phyloP scores from a whole-genome alignment of 1,140 invertebrate species.

The Pinna nobilis region DNA sequence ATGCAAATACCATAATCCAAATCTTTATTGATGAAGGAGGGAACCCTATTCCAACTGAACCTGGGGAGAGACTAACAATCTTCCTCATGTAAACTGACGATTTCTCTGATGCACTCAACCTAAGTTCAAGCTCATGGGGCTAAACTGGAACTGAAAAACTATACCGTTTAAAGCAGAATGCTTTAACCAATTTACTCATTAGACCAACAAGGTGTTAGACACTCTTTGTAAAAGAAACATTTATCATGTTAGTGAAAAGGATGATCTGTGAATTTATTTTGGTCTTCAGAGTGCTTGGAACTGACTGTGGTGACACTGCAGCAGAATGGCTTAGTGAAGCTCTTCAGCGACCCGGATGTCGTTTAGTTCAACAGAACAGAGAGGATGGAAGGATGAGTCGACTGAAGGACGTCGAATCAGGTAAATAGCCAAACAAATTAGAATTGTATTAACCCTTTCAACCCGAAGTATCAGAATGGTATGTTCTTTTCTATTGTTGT shows the following conservation, averaged over 20 bases:
- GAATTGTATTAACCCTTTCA: not conserved
- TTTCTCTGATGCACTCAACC: too few relatives aligned
- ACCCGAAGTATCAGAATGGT: too few relatives aligned
- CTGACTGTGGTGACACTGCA: constrained; percentile 86
- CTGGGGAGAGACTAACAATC: too few relatives aligned
- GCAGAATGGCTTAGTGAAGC: constrained; percentile 64
- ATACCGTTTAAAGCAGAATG: too few relatives aligned
- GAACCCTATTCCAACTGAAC: too few relatives aligned
- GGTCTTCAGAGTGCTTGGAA: constrained; percentile 79
- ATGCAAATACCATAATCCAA: too few relatives aligned
- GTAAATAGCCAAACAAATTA: not conserved
- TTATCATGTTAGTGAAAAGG: not conserved
- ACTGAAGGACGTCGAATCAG: constrained; percentile 42
- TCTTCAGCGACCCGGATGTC: constrained; percentile 58
- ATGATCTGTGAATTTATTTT: not conserved
- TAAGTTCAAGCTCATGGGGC: too few relatives aligned
- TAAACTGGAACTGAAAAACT: too few relatives aligned
- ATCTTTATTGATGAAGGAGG: too few relatives aligned
- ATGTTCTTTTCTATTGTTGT: too few relatives aligned
- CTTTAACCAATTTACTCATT: too few relatives aligned
- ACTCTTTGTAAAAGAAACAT: not conserved
- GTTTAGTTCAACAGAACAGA: constrained; percentile 59
- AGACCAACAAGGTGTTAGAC: not conserved
- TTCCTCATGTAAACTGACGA: too few relatives aligned
- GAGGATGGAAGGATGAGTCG: constrained; percentile 52